Percentiles rank a stretch among this genome's conserved stretches.
Conservation (phyloP, 2,797 vertebrate species). For the Leptodactylus fallax region DNA sequence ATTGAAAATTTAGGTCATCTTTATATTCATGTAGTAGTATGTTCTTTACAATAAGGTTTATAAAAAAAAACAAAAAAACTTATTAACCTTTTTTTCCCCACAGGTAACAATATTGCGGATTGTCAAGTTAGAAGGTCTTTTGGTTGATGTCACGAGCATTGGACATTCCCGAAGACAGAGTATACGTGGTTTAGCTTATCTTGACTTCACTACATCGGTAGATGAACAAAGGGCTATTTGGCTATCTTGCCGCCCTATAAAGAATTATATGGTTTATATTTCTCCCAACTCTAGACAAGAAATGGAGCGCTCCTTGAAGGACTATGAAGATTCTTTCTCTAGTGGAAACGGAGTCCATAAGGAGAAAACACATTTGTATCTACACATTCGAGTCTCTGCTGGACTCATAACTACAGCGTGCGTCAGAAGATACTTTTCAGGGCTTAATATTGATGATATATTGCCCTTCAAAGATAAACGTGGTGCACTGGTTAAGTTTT, state of each 20-base stretch:
- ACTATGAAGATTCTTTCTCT: slow-evolving; percentile 45
- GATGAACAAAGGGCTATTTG: slow-evolving; percentile 94
- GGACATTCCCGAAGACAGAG: slow-evolving; percentile 88
- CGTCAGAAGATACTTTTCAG: slow-evolving; percentile 84
- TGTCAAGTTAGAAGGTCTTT: slow-evolving; percentile 99
- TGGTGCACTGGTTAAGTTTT: slow-evolving; percentile 89
- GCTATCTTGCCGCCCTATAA: slow-evolving; percentile 88
- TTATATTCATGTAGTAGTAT: too few relatives aligned
- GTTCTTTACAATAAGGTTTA: too few relatives aligned
- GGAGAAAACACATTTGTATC: slow-evolving; percentile 77
- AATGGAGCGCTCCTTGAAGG: slow-evolving; percentile 91
- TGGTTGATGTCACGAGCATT: slow-evolving; percentile 93
- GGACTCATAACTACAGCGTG: slow-evolving; percentile 82
- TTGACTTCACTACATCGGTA: slow-evolving; percentile 96
- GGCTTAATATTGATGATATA: slow-evolving; percentile 82
- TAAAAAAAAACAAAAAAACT: neutral
- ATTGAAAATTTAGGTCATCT: too few relatives aligned
- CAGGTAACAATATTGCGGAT: slow-evolving; percentile 90
- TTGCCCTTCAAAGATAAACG: slow-evolving; percentile 81
- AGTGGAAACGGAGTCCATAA: neutral
- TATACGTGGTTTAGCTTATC: slow-evolving; percentile 98
- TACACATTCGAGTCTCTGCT: slow-evolving; percentile 87
- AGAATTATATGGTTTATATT: slow-evolving; percentile 82
- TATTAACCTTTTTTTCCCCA: neutral
- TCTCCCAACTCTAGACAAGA: slow-evolving; percentile 95